A percentile compares a stretch with the other conserved stretches of the same genome.
Conservation (phyloP, 2,888 invertebrate species). For the Saturnia pavonia region DNA sequence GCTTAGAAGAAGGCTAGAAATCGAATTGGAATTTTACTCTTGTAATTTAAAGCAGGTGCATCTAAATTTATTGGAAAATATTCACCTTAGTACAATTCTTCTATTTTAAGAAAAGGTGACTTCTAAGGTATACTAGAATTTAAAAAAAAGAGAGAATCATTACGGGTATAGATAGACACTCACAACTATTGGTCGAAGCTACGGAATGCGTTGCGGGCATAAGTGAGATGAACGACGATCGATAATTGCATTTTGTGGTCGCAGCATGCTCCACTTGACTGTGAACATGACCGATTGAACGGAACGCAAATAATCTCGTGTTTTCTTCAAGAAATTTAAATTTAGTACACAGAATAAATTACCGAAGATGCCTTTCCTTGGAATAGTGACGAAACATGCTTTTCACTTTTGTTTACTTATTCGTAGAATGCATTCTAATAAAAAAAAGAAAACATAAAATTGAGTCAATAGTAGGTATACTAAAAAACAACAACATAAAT, state of each 20-base stretch:
- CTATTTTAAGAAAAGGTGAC: background rate
- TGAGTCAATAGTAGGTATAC: background rate
- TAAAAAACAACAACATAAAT: background rate
- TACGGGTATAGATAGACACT: slow-evolving; percentile 26
- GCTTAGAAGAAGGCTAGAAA: background rate
- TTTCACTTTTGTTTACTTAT: background rate
- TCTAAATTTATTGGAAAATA: background rate
- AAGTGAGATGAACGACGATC: slow-evolving; percentile 73
- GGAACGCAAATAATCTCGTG: slow-evolving; percentile 73
- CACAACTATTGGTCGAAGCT: slow-evolving; percentile 54
- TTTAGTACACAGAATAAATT: background rate
- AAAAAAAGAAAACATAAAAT: background rate
- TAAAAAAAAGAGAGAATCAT: background rate
- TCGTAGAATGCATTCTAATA: background rate
- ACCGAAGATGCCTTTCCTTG: background rate
- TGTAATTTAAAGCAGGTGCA: background rate
- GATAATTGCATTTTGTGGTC: slow-evolving; percentile 81
- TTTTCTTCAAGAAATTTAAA: background rate
- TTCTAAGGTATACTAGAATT: background rate
- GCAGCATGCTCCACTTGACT: slow-evolving; percentile 61
- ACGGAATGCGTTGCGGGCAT: slow-evolving; percentile 72
- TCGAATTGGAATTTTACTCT: background rate
- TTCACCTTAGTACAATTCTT: background rate
- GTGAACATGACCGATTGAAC: slow-evolving; percentile 68
- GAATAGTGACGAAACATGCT: background rate